phyloP scores from a whole-genome alignment of 2,888 invertebrate genomes.

The Dynastes hyllus region DNA sequence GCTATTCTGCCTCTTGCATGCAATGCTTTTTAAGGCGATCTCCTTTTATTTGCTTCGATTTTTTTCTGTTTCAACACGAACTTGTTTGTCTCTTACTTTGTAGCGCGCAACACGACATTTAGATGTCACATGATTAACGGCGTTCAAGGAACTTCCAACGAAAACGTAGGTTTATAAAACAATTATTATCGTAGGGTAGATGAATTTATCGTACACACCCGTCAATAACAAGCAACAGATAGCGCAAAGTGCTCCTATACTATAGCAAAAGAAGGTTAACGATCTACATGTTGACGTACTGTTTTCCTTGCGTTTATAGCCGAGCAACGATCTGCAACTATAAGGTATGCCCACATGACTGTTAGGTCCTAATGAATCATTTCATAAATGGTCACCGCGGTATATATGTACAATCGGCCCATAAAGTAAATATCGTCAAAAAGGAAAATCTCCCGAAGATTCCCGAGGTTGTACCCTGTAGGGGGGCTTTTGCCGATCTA shows the following conservation, averaged over 20 bases:
- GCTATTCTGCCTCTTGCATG: too few species aligned
- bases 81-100: constrained; percentile 1
- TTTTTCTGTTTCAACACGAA: constrained; percentile 3
- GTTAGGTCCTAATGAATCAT: neutral
- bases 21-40: neutral
- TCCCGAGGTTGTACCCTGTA: too few species aligned
- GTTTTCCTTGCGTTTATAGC: too few species aligned
- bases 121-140: neutral
- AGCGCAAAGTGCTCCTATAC: neutral
- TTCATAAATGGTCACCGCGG: neutral
- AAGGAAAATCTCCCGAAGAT: too few species aligned
- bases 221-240: constrained; percentile 37
- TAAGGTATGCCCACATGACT: neutral
- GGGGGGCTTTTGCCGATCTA: too few species aligned
- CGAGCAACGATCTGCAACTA: neutral
- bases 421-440: too few species aligned
- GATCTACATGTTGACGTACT: too few species aligned
- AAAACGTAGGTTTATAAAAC: constrained; percentile 25
- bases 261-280: neutral
- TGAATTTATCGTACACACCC: constrained; percentile 5
- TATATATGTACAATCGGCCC: neutral
- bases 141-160: neutral
- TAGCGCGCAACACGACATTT: neutral
- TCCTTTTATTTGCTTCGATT: constrained; percentile 11
- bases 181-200: neutral